phyloP scores from a whole-genome alignment of 2,888 invertebrate species.

The Allolobophora icterica region DNA sequence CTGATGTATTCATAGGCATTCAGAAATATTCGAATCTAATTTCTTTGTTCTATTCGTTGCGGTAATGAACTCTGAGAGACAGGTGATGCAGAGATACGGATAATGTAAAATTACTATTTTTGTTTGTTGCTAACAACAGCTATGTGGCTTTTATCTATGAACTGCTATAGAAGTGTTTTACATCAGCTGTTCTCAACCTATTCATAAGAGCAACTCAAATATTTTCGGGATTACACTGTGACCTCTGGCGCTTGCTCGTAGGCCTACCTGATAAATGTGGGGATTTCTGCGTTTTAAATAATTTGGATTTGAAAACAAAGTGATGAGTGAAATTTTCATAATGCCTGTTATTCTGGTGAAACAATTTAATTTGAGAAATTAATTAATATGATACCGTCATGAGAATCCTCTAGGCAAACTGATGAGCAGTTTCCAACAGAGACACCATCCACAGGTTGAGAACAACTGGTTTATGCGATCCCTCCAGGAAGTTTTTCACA shows the following conservation, averaged over 20 bases:
- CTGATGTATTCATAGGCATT: not conserved
- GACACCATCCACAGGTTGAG: not conserved
- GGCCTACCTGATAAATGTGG: not conserved
- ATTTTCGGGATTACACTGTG: not conserved
- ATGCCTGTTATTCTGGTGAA: not conserved
- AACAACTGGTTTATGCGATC: not conserved
- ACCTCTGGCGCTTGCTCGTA: not conserved
- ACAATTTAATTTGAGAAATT: not conserved
- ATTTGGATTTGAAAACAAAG: not conserved
- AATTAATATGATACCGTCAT: not conserved
- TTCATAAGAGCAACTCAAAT: not conserved
- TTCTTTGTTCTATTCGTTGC: not conserved
- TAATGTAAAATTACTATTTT: not conserved
- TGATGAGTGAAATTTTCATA: not conserved
- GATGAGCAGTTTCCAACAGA: not conserved
- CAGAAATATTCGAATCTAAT: slow-evolving; percentile 5
- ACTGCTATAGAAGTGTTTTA: not conserved
- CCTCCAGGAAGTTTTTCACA: not conserved
- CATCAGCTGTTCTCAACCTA: not conserved
- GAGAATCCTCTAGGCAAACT: not conserved
- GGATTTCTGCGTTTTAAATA: too few species aligned
- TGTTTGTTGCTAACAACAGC: not conserved
- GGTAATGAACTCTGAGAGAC: not conserved
- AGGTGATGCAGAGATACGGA: not conserved
- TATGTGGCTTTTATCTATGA: not conserved